Percentiles rank a stretch among this genome's conserved stretches.
Conservation (phyloP, 1,140 invertebrate genomes). For the Cardiocondyla obscurior region DNA sequence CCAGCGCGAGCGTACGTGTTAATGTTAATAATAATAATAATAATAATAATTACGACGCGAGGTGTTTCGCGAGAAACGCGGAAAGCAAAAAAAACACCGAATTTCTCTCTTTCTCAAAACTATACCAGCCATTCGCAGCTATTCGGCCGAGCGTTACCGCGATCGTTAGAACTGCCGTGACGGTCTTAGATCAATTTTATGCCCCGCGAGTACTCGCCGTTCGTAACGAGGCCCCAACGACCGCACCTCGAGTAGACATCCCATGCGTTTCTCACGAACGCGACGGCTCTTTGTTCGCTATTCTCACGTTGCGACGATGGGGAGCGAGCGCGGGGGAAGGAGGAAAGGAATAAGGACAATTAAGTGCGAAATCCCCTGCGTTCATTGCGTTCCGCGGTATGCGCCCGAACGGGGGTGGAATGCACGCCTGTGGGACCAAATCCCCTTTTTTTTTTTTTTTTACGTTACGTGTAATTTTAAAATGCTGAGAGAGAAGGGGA, state of each 20-base stretch:
- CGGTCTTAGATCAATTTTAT: constrained; percentile 51
- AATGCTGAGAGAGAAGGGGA: not conserved
- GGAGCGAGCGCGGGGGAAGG: too few species aligned
- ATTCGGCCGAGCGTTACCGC: not conserved
- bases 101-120: not conserved
- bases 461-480: constrained; percentile 42
- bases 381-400: not conserved
- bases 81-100: not conserved
- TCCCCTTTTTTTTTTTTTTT: constrained; percentile 44
- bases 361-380: constrained; percentile 50
- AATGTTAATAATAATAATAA: not conserved
- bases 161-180: constrained; percentile 18
- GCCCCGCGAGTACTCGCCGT: constrained; percentile 23
- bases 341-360: constrained; percentile 54
- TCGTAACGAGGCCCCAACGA: constrained; percentile 46
- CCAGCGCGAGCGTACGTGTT: not conserved
- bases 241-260: constrained; percentile 40
- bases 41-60: not conserved
- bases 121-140: constrained; percentile 9
- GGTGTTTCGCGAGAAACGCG: not conserved
- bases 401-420: not conserved
- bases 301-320: constrained; percentile 62
- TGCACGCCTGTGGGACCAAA: not conserved
- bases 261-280: constrained; percentile 62
- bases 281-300: constrained; percentile 47